Evolutionary conservation across 2,797 vertebrate species (phyloP), one percentile per base, ranked within the genome.

Genomic region (Eulemur coronatus): DNA sequence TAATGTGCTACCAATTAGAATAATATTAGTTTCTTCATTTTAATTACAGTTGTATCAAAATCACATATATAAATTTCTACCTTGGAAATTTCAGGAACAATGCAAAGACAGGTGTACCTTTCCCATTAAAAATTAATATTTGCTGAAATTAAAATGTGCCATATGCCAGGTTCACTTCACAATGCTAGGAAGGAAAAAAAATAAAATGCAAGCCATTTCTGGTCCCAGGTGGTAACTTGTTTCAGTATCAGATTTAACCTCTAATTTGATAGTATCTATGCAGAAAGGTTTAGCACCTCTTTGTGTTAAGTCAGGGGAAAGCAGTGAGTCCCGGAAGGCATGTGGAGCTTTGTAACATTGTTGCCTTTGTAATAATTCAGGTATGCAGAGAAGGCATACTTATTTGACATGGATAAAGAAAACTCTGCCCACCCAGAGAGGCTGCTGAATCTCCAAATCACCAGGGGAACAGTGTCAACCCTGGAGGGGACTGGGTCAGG

Each of bases 71-170:
- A 73, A 35, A 15, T 72, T 92, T 89, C 75, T 78, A 75, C 59
- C 41, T 79, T 81, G 43, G 33, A 65, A 63, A 55, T 59, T 70
- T 93, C 35, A 73, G 70, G 41, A 92, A 91, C 41, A 65, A 35
- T 69, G 61, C 67, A 87, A 82, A 94, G 81, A 55, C 48, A 96
- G 91, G 79, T 94, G 46, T 70, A 94, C 13, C 38, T 85, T 90
- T 80, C 70, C 65, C 78, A 94, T 96, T 35, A 76, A 97, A 96
- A 94, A 97, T 89, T 90, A 76, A 73, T 97, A 97, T 81, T 73
- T 88, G 81, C 91, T 91, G 76, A 94, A 96, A 97, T 84, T 69
- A 93, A 97, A 97, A 96, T 59, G 55, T 57, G 30, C 79, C 86
- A 73, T 87, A 89, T 93, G 67, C 28, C 69, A 35, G 14, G 76